Evolutionary conservation across 2,797 vertebrate species (phyloP).

Genomic region (Sebastes dallii): DNA sequence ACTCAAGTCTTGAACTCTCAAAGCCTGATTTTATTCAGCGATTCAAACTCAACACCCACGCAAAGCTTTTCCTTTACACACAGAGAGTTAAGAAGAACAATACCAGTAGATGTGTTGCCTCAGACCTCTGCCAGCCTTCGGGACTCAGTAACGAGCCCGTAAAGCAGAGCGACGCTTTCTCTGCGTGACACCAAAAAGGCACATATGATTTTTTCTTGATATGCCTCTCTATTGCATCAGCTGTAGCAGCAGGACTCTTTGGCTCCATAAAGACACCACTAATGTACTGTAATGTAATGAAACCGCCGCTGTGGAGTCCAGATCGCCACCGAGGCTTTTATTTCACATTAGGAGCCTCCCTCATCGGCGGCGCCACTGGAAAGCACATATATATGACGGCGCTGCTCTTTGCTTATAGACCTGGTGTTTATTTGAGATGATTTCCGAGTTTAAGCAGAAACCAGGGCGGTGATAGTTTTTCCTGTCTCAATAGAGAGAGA

Average conservation of each 20-base stretch:
- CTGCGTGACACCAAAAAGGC: background rate
- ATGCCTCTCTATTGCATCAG: constrained; percentile 47
- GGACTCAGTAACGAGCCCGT: background rate
- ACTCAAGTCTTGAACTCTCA: background rate
- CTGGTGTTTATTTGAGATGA: constrained; percentile 37
- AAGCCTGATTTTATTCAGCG: background rate
- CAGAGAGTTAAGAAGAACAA: background rate
- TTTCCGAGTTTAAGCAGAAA: constrained; percentile 30
- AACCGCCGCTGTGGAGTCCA: constrained; percentile 10
- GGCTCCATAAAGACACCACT: constrained; percentile 33
- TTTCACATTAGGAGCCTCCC: constrained; percentile 43
- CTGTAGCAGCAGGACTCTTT: constrained; percentile 18
- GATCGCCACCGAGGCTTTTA: constrained; percentile 41
- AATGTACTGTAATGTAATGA: constrained; percentile 53
- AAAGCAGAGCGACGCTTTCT: background rate
- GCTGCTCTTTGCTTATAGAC: constrained; percentile 47
- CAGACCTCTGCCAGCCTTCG: background rate
- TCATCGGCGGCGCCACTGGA: constrained; percentile 11
- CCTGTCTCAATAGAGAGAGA: constrained; percentile 8
- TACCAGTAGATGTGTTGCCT: background rate
- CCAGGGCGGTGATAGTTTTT: background rate
- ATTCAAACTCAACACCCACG: background rate
- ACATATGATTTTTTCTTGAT: constrained; percentile 4
- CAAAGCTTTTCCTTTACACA: background rate
- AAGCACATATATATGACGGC: constrained; percentile 12